phyloP scores from a whole-genome alignment of 2,888 invertebrate genomes.

The Syritta pipiens region DNA sequence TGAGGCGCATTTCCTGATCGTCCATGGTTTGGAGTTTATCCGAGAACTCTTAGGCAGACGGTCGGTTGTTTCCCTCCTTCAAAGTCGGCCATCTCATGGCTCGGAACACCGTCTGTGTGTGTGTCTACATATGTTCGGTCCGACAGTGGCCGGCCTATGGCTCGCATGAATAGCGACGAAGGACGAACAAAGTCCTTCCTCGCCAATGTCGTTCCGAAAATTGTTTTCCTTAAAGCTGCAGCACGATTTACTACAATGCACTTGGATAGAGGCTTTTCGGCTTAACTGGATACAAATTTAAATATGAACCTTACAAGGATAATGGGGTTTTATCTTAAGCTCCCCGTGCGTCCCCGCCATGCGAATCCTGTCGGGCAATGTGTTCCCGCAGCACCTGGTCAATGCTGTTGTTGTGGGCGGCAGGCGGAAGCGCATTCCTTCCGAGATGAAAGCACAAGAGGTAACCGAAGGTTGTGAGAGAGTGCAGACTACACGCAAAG shows the following conservation, averaged over 20 bases:
- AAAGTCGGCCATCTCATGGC: conserved; percentile 27
- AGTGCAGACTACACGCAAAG: conserved; percentile 27
- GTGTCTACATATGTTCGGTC: background rate
- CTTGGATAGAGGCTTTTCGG: conserved; percentile 20
- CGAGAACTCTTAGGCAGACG: conserved; percentile 35
- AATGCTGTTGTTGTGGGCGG: too few relatives aligned
- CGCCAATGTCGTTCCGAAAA: conserved; percentile 30
- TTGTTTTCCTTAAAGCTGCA: conserved; percentile 56
- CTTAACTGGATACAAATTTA: conserved; percentile 57
- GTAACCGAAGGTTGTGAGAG: conserved; percentile 3
- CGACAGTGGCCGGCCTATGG: background rate
- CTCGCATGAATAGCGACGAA: conserved; percentile 28
- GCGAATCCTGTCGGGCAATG: conserved; percentile 3
- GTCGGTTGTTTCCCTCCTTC: conserved; percentile 28
- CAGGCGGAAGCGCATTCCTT: conserved; percentile 15
- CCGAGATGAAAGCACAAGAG: conserved; percentile 7
- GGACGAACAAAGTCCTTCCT: background rate
- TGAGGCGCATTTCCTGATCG: conserved; percentile 45
- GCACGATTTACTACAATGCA: conserved; percentile 37
- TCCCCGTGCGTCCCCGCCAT: conserved; percentile 12
- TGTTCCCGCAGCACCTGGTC: background rate
- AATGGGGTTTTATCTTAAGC: conserved; percentile 64
- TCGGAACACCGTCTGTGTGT: too few relatives aligned
- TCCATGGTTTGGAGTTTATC: conserved; percentile 32
- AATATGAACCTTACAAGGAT: conserved; percentile 63